Evolutionary conservation across 2,113 vertebrate genomes (phyloP), one percentile per base, ranked within the genome.

Genomic region (Tringa solitaria): DNA sequence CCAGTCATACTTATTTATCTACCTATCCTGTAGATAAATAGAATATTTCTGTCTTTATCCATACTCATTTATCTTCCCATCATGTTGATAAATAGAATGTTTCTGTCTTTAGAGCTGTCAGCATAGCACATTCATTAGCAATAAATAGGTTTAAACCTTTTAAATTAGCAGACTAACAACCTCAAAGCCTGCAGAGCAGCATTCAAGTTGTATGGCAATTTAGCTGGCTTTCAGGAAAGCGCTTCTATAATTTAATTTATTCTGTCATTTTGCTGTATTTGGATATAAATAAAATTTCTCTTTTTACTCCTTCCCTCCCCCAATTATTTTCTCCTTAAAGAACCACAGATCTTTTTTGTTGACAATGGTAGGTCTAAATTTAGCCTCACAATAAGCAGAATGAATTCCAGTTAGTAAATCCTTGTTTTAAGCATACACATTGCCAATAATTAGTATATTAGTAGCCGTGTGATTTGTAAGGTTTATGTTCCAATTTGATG

Each of bases 61-160:
- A 28, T 53, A 28, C 51, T 28, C 9, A 53, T 53, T 53, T 53
- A 53, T 54, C 28, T 54, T 74, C 9, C 17, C 5, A 46, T 70
- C 20, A 35, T 70, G 17, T 60, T 77, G 73, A 84, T 79, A 80
- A 95, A 90, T 12, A 54, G 32, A 84, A 63, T 60, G 67, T 85
- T 92, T 95, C 50, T 53, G 9, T 82, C 50, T 75, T 90, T 79
- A 74, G 53, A 74, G 15, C 32, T 70, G 45, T 67, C 64, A 93
- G 17, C 16, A 5, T 61, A 78, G 30, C 57, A 76, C 51, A 74
- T 39, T 92, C n/a, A 70, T 79, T 68, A 80, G 41, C 43, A 94
- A 82, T 91, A 88, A 95, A 91, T 69, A 81, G 23, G 13, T 81
- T 90, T 77, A 90, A 93, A 87, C 2, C 37, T 95, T 92, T 92